A percentile compares a stretch with the other conserved stretches of the same genome.
Evolutionary conservation across 2,113 vertebrate species (phyloP).

Genomic region (human): GRCh38 chr12:108603501-108604000

Average conservation of each 20-base stretch:
- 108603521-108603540: accelerated
- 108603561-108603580: no score
- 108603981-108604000: neutral
- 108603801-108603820: neutral
- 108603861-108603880: neutral
- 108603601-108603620: neutral
- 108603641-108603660: neutral
- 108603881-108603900: neutral
- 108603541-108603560: no score
- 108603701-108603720: no score
- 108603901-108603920: neutral
- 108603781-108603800: neutral
- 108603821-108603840: neutral
- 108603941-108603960: accelerated
- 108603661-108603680: neutral
- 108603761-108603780: neutral
- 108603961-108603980: accelerated
- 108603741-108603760: neutral
- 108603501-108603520: neutral
- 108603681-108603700: neutral
- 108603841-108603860: neutral
- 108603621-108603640: neutral
- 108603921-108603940: neutral
- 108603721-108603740: accelerated
- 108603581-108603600: no score